Conservation (phyloP, 2,888 invertebrate genomes). For the Drosophila neoperkinsi region DNA sequence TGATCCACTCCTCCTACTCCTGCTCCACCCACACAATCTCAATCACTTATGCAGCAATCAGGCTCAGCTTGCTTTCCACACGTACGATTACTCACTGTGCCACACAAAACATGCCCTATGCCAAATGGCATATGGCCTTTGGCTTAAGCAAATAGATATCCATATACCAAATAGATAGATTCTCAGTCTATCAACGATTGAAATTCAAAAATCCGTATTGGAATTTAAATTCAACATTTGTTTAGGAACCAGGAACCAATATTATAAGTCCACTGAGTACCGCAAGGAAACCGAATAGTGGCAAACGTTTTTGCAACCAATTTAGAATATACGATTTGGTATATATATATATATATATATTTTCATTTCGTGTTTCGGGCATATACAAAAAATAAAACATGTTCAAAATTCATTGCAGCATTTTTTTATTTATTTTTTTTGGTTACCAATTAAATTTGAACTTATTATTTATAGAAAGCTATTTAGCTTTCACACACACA, state of each 20-base stretch:
- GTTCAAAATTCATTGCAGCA: not conserved
- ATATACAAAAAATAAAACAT: not conserved
- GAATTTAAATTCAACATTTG: not conserved
- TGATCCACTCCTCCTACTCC: not conserved
- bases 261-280: not conserved
- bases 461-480: not conserved
- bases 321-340: not conserved
- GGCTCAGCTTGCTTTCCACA: conserved; percentile 71
- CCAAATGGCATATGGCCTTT: not conserved
- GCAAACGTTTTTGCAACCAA: not conserved
- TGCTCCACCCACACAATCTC: conserved; percentile 41
- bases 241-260: not conserved
- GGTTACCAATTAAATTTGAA: not conserved
- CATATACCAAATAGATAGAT: not conserved
- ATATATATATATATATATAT: no score
- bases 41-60: conserved; percentile 78
- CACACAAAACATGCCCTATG: conserved; percentile 22
- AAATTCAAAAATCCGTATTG: not conserved
- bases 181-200: not conserved
- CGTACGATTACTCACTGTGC: conserved; percentile 65
- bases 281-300: not conserved
- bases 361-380: not conserved
- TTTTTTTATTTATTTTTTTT: not conserved
- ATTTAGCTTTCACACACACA: not conserved
- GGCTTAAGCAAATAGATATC: not conserved